Base-by-base conservation (phyloP, 1,140 invertebrate species). In the Helicorthomorpha holstii region DNA sequence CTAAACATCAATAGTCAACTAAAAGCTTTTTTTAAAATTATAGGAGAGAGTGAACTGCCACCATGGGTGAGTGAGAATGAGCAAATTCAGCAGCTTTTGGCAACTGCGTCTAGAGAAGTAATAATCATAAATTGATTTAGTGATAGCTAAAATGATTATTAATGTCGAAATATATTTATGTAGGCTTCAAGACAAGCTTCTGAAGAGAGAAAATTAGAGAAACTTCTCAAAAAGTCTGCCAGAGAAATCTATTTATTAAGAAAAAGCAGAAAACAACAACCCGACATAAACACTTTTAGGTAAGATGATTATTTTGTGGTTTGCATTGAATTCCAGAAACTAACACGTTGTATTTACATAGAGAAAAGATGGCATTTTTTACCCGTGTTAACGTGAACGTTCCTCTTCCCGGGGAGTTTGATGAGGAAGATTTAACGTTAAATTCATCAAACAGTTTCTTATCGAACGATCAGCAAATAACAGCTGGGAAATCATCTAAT, bases 341-440 rank as follows among this genome's bases (percentile, higher is more conserved):
- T 53, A 22, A 54, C 19, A 50, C 26, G 54, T 49, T 41, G 53
- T 41, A 59, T 72, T 74, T 23, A 7, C 29, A 34, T 70, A 92
- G 88, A 73, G 88, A 92, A 69, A 93, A 92, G 69, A 94, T 94
- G 80, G 85, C 88, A 14, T 94, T 94, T 69, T 92, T 94, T 64
- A 91, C 87, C 1, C 74, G 81, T 53, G 75, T 80, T 3, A 85
- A 84, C 60, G 62, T 81, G 22, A 80, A 75, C 54, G 78, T 89
- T 57, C 84, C 85, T 51, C 75, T 86, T 48, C 82, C 83, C 3
- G 71, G 74, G 27, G 81, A 85, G 12, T 29, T 44, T 16, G 51
- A 52, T 7, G 2, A 4, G n/a, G 51, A 52, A 27, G 41, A 51
- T 4, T n/a, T 14, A 21, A 27, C 19, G 21, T 26, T 19, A 10